Percentiles rank a stretch among this genome's conserved stretches.
These are phyloP conservation scores for Thysanoteuthis rhombus DNA, from an alignment of 2,888 invertebrate species.

Conservation along the genomic window DNA sequence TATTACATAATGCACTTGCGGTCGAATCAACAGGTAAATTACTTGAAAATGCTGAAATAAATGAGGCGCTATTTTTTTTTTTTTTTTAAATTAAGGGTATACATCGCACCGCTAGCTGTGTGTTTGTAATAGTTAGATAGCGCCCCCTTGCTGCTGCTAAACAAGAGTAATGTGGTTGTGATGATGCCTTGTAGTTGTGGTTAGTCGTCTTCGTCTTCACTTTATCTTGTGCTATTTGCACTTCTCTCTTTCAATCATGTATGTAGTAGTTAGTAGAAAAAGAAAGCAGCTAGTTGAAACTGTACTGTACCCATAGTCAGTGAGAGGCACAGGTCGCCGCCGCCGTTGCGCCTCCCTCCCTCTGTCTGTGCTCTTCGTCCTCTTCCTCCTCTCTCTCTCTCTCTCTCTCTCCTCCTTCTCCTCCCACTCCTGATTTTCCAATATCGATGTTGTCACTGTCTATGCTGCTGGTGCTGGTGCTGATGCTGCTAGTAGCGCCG, in stretches of 20 bases:
- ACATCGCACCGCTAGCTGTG: neutral
- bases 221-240: neutral
- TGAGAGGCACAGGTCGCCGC: neutral
- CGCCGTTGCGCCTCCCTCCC: neutral
- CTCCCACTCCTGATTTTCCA: neutral
- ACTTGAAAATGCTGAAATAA: neutral
- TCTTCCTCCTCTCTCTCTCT: neutral
- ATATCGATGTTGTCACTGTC: neutral
- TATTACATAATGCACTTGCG: no score
- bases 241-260: neutral
- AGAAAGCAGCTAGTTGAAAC: neutral
- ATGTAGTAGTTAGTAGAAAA: neutral
- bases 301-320: no score
- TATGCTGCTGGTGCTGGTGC: neutral
- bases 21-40: neutral
- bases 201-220: neutral
- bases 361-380: neutral
- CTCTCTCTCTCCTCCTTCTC: neutral
- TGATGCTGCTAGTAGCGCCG: neutral
- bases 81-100: neutral
- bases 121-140: neutral
- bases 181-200: neutral
- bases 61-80: neutral
- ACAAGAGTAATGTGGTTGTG: neutral
- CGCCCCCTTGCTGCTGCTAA: neutral